Evolutionary conservation across 2,113 vertebrate species (phyloP).

Genomic region (Pseudorasbora parva): DNA sequence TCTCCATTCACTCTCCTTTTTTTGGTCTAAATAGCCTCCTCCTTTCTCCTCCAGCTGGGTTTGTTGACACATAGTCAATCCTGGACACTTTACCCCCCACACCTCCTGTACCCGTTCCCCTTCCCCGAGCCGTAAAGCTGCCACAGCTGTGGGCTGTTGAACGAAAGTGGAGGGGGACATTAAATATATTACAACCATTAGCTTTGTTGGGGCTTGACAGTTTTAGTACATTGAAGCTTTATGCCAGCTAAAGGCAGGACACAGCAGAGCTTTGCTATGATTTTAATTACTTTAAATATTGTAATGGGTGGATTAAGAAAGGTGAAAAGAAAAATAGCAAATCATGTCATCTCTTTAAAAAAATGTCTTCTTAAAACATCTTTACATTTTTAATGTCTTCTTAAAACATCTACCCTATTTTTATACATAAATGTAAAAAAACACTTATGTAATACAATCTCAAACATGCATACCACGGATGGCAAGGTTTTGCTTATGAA

Average conservation of each 20-base stretch:
- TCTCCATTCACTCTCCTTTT: conserved; percentile 65
- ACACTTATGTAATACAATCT: no score
- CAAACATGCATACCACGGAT: no score
- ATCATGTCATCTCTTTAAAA: not conserved
- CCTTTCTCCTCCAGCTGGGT: conserved; percentile 91
- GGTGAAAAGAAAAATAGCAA: no score
- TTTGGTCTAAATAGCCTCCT: conserved; percentile 77
- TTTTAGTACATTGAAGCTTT: conserved; percentile 89
- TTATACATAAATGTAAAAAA: not conserved
- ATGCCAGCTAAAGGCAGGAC: conserved; percentile 70
- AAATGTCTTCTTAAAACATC: not conserved
- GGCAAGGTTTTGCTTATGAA: no score
- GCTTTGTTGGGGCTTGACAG: conserved; percentile 86
- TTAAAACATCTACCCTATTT: no score
- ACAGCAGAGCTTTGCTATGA: conserved; percentile 79
- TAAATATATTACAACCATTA: conserved; percentile 91
- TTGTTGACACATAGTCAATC: conserved; percentile 97
- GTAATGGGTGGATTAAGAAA: not conserved
- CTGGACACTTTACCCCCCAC: conserved; percentile 69
- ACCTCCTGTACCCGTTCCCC: conserved; percentile 63
- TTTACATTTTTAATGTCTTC: no score
- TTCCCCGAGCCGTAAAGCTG: conserved; percentile 87
- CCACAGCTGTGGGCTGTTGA: conserved; percentile 96
- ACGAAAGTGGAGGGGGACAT: conserved; percentile 78
- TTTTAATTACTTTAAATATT: conserved; percentile 59